Evolutionary conservation across 2,797 vertebrate genomes (phyloP).

Genomic region (Vultur gryphus): DNA sequence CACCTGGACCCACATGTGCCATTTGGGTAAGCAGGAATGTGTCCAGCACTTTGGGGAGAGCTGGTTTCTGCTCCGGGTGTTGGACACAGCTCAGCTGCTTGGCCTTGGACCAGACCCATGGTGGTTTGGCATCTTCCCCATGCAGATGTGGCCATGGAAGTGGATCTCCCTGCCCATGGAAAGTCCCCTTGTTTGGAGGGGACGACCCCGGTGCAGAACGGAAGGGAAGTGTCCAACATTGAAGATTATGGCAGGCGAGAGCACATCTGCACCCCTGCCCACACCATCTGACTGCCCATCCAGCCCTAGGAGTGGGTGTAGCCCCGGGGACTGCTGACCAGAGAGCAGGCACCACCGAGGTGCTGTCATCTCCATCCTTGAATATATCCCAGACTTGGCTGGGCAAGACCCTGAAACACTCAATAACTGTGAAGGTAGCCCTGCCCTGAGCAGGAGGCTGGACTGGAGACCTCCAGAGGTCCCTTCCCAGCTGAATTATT

Average conservation of each 20-base stretch:
- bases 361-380: neutral
- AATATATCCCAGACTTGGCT: neutral
- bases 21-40: neutral
- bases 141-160: neutral
- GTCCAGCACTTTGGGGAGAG: neutral
- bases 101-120: neutral
- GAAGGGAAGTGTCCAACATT: neutral
- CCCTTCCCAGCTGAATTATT: neutral
- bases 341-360: neutral
- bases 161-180: neutral
- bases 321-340: neutral
- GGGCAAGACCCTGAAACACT: neutral
- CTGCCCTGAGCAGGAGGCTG: neutral
- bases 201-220: rapidly evolving
- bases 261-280: neutral
- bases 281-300: rapidly evolving
- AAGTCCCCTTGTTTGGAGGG: no score
- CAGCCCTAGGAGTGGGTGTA: neutral
- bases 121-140: neutral
- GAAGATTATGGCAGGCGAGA: neutral
- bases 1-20: rapidly evolving
- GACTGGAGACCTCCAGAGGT: neutral
- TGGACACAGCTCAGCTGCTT: neutral
- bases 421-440: neutral
- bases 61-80: neutral